Percentiles rank a stretch among this genome's conserved stretches.
phyloP scores from a whole-genome alignment of 2,797 vertebrate species.

The Gila robusta region DNA sequence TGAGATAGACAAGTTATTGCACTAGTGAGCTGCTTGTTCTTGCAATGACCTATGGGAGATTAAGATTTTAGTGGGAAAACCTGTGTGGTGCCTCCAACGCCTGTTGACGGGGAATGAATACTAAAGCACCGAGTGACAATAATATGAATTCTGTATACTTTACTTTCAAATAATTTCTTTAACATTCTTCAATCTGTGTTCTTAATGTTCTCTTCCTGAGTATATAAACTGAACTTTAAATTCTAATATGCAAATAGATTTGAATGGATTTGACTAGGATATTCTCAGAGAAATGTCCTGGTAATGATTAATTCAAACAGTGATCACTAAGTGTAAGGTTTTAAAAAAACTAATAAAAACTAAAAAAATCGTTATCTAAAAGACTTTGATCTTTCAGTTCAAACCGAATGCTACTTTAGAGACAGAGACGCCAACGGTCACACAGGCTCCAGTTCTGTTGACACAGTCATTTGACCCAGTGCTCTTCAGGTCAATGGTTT shows the following conservation, averaged over 20 bases:
- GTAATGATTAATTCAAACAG: not conserved
- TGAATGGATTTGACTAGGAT: too few relatives aligned
- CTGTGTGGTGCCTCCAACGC: too few relatives aligned
- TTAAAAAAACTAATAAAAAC: not conserved
- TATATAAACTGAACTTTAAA: not conserved
- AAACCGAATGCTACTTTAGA: not conserved
- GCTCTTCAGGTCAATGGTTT: slow-evolving; percentile 30
- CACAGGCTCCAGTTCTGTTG: slow-evolving; percentile 5
- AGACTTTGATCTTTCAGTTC: not conserved
- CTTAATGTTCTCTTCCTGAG: not conserved
- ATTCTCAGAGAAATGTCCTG: not conserved
- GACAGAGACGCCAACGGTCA: not conserved
- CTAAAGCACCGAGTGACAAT: too few relatives aligned
- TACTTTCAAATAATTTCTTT: too few relatives aligned
- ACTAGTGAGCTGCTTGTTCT: too few relatives aligned
- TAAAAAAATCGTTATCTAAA: too few relatives aligned
- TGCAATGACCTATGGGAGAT: too few relatives aligned
- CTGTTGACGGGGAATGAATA: too few relatives aligned
- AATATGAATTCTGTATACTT: too few relatives aligned
- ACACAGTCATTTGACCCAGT: not conserved
- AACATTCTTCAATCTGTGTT: too few relatives aligned
- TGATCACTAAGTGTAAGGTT: not conserved
- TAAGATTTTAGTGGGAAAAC: too few relatives aligned
- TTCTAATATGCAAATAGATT: not conserved
- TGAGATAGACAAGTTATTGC: too few relatives aligned